These are phyloP conservation scores for Phoebastria nigripes DNA, from an alignment of 2,797 vertebrate genomes.

Conservation along the genomic window DNA sequence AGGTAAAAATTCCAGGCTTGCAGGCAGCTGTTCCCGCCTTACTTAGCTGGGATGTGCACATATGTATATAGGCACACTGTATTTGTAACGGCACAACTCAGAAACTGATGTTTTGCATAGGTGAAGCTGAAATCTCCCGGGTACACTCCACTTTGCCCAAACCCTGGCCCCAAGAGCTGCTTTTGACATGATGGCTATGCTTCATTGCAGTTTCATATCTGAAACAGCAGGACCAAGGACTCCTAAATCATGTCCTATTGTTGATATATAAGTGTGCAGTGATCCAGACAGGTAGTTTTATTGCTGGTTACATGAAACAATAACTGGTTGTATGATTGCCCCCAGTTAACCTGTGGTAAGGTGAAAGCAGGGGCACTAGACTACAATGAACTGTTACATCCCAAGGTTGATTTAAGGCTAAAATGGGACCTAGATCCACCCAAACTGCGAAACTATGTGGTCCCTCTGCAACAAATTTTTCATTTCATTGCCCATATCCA, in stretches of 20 bases:
- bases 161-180: not conserved
- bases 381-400: not conserved
- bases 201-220: not conserved
- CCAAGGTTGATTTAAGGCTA: slow-evolving; percentile 4
- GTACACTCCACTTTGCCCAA: not conserved
- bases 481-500: not conserved
- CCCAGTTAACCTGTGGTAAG: not conserved
- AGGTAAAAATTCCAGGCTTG: not conserved
- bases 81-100: not conserved
- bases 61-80: not conserved
- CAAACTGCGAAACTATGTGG: not conserved
- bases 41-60: not conserved
- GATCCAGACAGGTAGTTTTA: slow-evolving; percentile 23
- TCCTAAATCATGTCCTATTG: not conserved
- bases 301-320: not conserved
- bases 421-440: not conserved
- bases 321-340: not conserved
- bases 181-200: not conserved
- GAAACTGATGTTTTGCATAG: not conserved
- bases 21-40: not conserved
- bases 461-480: not conserved
- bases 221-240: not conserved
- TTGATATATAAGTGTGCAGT: not conserved
- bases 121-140: not conserved
- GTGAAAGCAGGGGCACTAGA: not conserved